Base-by-base conservation (phyloP, 35 echinoderm and acorn worm genomes). In the Heliocidaris tuberculata region DNA sequence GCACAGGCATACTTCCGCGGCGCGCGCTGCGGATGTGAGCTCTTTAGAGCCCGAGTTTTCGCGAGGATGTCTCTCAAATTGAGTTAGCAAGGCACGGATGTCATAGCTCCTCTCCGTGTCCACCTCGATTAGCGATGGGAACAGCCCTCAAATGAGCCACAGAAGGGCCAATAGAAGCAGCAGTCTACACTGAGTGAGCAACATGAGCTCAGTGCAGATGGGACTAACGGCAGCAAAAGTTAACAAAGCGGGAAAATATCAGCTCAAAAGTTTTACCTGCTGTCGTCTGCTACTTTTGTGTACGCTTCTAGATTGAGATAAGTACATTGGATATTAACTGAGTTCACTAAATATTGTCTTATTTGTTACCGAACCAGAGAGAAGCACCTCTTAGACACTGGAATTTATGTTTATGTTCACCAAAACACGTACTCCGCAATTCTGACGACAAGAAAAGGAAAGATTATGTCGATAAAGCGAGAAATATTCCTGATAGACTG, bases 1-100 rank as follows among this genome's bases (percentile, higher is more conserved):
- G 65, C 65, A 78, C 65, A 78, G 65, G 65, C 65, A 78, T 78
- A 78, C 65, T 78, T 78, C 65, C 65, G 65, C 65, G 65, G 65
- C 65, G 65, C 65, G 65, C 65, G 65, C 65, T 19, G 65, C 65
- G 65, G 65, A 78, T 78, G 65, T 78, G 65, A 78, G 65, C 65
- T 78, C 65, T 78, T 78, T 78, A 78, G 65, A n/a, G 27, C 19
- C 27, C 4, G 27, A 7, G 65, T n/a, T 78, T 78, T 78, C 65
- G n/a, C 65, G 65, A 78, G 65, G 65, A 78, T 78, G 65, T 78
- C 65, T 78, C 65, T 19, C 65, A 78, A 78, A 78, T 78, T 78
- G 65, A 78, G 65, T 78, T 78, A 78, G 65, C 65, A 78, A 78
- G 21, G 65, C 65, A 78, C 65, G 65, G 65, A 78, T 78, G 65